Conservation (phyloP, 2,888 invertebrate species). For the Labia minor region DNA sequence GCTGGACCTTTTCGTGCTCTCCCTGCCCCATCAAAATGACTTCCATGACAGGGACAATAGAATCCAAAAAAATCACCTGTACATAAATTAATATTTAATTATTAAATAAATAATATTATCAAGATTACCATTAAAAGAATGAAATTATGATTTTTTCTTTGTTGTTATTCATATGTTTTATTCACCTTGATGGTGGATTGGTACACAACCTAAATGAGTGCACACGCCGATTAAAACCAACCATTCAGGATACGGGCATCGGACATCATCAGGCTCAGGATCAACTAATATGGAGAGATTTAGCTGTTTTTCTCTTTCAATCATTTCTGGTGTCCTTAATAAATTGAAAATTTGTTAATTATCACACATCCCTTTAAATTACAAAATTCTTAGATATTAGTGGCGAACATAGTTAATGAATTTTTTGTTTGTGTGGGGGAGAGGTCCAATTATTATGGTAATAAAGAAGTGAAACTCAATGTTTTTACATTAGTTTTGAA, state of each 20-base stretch:
- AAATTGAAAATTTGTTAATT: constrained; percentile 25
- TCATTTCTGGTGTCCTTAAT: constrained; percentile 50
- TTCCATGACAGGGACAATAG: constrained; percentile 77
- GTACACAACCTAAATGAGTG: constrained; percentile 75
- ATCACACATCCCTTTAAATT: too few relatives aligned
- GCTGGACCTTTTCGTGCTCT: constrained; percentile 66
- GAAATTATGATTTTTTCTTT: too few relatives aligned
- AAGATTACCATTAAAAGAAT: too few relatives aligned
- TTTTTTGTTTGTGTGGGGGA: too few relatives aligned
- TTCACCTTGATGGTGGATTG: constrained; percentile 46
- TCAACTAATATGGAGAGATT: constrained; percentile 53
- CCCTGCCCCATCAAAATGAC: constrained; percentile 67
- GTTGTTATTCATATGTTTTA: too few relatives aligned
- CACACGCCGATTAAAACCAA: constrained; percentile 69
- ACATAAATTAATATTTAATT: constrained; percentile 27
- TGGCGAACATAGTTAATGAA: too few relatives aligned
- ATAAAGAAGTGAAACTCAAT: too few relatives aligned
- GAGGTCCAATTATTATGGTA: too few relatives aligned
- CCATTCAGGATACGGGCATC: constrained; percentile 59
- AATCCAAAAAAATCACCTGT: constrained; percentile 61
- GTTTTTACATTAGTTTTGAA: neutral
- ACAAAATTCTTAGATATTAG: too few relatives aligned
- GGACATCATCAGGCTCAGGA: constrained; percentile 55
- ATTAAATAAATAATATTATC: too few relatives aligned
- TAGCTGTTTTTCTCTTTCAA: constrained; percentile 48